Conservation (phyloP, 2,888 invertebrate genomes). For the Lithophane leautieri region DNA sequence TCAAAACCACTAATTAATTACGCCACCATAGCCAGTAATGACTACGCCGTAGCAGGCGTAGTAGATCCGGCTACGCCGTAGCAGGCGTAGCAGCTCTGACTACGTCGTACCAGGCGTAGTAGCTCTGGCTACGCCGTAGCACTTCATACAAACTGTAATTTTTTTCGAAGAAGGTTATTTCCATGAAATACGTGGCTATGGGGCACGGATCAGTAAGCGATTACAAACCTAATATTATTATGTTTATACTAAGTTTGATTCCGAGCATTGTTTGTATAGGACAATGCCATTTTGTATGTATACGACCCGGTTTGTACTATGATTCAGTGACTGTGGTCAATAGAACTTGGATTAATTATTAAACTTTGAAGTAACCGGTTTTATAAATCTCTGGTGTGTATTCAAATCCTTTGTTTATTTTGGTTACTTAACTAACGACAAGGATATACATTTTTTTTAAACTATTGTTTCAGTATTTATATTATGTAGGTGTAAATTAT, state of each 20-base stretch:
- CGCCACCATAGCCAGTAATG: too few species aligned
- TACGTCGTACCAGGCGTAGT: too few species aligned
- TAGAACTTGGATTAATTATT: not conserved
- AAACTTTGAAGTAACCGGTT: not conserved
- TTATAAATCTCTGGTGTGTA: not conserved
- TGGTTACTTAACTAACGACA: too few species aligned
- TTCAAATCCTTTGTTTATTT: not conserved
- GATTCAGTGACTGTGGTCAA: conserved; percentile 1
- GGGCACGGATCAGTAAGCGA: conserved; percentile 22
- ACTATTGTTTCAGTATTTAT: too few species aligned
- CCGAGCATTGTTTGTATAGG: conserved; percentile 43
- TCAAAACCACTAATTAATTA: too few species aligned
- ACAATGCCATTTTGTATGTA: not conserved
- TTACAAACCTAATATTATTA: conserved; percentile 39
- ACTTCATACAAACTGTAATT: not conserved
- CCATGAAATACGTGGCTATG: not conserved
- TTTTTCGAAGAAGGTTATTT: not conserved
- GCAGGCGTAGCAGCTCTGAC: too few species aligned
- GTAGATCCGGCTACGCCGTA: too few species aligned
- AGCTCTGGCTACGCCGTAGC: conserved; percentile 28
- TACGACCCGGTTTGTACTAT: not conserved
- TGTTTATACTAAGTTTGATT: conserved; percentile 35
- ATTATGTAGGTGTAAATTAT: too few species aligned
- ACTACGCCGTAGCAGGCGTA: too few species aligned
- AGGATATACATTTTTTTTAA: too few species aligned